Base-by-base conservation (phyloP, 1,140 invertebrate species). In the Anastrepha obliqua region DNA sequence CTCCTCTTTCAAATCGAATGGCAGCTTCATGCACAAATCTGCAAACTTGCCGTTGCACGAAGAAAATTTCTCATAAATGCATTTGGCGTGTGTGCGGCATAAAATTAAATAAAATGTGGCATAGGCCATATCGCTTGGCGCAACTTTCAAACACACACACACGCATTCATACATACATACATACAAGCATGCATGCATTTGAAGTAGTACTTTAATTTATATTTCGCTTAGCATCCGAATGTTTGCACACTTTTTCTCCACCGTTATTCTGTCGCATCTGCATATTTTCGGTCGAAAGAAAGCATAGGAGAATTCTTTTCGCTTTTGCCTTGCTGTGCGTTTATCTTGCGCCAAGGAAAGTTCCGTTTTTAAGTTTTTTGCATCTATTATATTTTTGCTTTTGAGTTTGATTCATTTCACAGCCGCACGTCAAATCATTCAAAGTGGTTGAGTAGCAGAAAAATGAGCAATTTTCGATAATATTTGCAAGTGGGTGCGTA, bases 31-130 rank as follows among this genome's bases (percentile, higher is more conserved):
- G 29, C 29, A 29, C 29, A 29, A 29, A 29, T 29, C 29, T 29
- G 29, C 29, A 29, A 29, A 29, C 29, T 29, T 29, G 11, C 51
- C 51, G 6, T 55, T 55, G 6, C 0, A 11, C 51, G 51, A 6
- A 55, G 6, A 55, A 55, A 55, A 55, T 8, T 55, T 55, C 51
- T 11, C 44, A 13, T 74, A 74, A 74, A 1, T 39, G 67, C 67
- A 78, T 78, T 78, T 87, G 86, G 87, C 88, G 86, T 88, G n/a
- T 85, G 29, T 65, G 86, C 64, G 85, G 67, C 85, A 88, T 89
- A 51, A 89, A 90, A 89, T 89, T 90, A 89, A 92, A 91, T 90
- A 89, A 90, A 89, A 90, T 91, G 88, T 92, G 91, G 92, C 91
- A 91, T 86, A 60, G 88, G 90, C 91, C 90, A 92, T 90, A 91